Evolutionary conservation across 64 coral and sea anemone genomes (phyloP), one percentile per base, ranked within the genome.

Genomic region (Pocillopora verrucosa): DNA sequence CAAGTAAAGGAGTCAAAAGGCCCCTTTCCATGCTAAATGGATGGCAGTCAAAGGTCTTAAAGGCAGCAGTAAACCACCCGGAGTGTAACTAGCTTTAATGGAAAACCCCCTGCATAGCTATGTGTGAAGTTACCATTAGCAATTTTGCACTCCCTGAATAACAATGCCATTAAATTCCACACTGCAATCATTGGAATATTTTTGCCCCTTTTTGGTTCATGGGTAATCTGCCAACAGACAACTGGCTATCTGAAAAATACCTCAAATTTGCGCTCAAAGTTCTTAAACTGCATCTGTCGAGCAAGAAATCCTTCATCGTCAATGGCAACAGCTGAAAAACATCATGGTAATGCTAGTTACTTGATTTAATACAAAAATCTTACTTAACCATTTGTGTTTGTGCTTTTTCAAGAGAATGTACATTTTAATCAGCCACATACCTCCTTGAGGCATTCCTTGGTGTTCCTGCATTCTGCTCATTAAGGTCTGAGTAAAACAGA

Each of bases 211-310:
- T 45, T 45, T 45, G 41, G 6, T 45, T 45, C 41, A 45, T 45
- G 6, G 2, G 41, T 45, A 45, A n/a, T n/a, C n/a, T n/a, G n/a
- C n/a, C 41, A 45, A 6, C 2, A 2, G 6, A 45, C 41, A 45
- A 45, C 2, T 45, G 41, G 41, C 41, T 45, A 45, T 45, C 41
- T 45, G 41, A 45, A 6, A 45, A 58, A 24, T 82, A 95, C 96
- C 96, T 98, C 96, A 93, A 98, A 98, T 65, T 95, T 98, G 11
- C 86, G 87, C 80, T 98, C 96, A 95, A 98, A 98, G 76, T 98
- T 89, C 72, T 98, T 93, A 93, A 98, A 98, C 74, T 98, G 93
- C 82, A 98, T 22, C 34, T 94, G 91, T 36, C 96, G 89, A 25
- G 89, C 93, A 76, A 86, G 90, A 88, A 98, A 98, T 68, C 96